Evolutionary conservation across 35 echinoderm and acorn worm species (phyloP).

Genomic region (Stichopus chloronotus): DNA sequence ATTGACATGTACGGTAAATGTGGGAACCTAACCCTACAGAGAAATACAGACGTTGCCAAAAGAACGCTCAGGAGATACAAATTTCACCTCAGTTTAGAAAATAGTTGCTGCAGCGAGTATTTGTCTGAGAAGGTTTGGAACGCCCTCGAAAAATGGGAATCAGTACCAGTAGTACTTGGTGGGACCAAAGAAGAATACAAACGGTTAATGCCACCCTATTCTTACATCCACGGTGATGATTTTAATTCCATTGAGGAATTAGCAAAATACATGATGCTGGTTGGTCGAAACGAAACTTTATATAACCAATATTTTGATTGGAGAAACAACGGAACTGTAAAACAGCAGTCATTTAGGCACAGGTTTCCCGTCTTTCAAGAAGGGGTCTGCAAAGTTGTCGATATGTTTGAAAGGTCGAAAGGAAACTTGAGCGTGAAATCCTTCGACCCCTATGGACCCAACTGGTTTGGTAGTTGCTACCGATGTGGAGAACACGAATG

Average conservation of each 20-base stretch:
- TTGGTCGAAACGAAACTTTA: background rate
- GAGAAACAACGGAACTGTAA: background rate
- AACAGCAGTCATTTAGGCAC: background rate
- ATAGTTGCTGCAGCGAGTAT: constrained; percentile 57
- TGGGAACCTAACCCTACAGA: constrained; percentile 25
- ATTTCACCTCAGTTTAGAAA: constrained; percentile 64
- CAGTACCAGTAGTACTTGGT: constrained; percentile 34
- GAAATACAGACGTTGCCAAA: background rate
- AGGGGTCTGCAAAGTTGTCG: background rate
- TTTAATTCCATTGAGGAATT: constrained; percentile 1
- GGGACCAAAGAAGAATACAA: constrained; percentile 3
- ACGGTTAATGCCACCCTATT: constrained; percentile 5
- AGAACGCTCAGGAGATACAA: constrained; percentile 3
- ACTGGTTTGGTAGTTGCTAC: constrained; percentile 38
- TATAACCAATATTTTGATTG: constrained; percentile 53
- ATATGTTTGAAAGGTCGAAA: background rate
- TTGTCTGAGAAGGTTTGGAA: constrained; percentile 68
- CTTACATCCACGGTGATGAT: constrained; percentile 34
- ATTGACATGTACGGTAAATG: constrained; percentile 65
- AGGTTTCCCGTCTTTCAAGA: background rate
- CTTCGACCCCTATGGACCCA: constrained; percentile 16
- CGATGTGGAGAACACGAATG: constrained; percentile 15
- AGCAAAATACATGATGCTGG: background rate
- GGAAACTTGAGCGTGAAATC: background rate
- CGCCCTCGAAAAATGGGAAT: constrained; percentile 22